Base-by-base conservation (phyloP, 2,888 invertebrate species). In the Sarcophaga subvicina region DNA sequence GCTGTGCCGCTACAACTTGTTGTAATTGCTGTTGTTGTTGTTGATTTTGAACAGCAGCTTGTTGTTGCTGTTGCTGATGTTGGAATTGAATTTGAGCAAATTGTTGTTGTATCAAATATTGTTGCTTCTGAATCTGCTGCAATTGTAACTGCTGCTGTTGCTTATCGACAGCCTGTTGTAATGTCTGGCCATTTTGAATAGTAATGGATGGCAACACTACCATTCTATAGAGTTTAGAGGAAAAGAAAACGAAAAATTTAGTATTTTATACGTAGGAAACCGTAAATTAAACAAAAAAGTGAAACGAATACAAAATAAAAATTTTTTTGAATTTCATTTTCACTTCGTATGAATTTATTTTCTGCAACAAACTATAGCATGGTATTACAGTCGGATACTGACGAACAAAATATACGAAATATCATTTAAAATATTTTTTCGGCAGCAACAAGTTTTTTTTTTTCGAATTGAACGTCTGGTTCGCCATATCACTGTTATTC, bases 181-280 rank as follows among this genome's bases (percentile, higher is more conserved):
- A 85, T 3, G 93, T 91, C 60, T 93, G 92, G 0, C 93, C 92
- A 73, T 92, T 93, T 86, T 93, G 93, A 81, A 93, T 90, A 37
- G 92, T 93, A 54, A 93, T 92, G 54, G 54, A 54, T 54, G 54
- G 54, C 54, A 54, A 17, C 17, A 54, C 54, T 14, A 94, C 93
- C 93, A 93, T 93, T 90, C 93, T 93, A 64, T 6, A 14, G 14
- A 54, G 17, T 54, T 12, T 4, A 54, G 3, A 4, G 17, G 14
- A 17, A 54, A 54, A 54, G 5, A 54, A 14, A 49, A 12, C 49
- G 11, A 49, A 14, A 49, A 14, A 54, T 54, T 54, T 14, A 54
- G 4, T 14, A 49, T 49, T 49, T 49, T 14, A 11, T 49, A 12
- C 12, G 14, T 12, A 49, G 49, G 10, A 12, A 49, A 12, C 1